phyloP scores from a whole-genome alignment of 1,140 invertebrate genomes.

The Pogonus chalceus region DNA sequence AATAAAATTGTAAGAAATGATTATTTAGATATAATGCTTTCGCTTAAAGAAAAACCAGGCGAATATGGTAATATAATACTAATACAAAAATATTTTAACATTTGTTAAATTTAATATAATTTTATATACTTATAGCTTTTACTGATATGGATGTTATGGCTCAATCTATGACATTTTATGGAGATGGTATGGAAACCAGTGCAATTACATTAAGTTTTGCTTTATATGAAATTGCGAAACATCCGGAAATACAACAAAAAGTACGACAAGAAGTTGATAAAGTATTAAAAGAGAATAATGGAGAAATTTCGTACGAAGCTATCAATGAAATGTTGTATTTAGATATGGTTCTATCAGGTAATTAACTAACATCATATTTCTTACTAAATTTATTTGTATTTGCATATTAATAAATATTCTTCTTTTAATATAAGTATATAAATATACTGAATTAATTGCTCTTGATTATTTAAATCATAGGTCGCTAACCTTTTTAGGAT shows the following conservation, averaged over 20 bases:
- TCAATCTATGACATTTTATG: slow-evolving; percentile 45
- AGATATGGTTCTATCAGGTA: slow-evolving; percentile 38
- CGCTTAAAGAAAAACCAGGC: not conserved
- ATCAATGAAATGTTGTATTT: slow-evolving; percentile 38
- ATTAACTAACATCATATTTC: slow-evolving; percentile 1
- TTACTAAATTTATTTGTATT: too few relatives aligned
- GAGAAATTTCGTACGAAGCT: slow-evolving; percentile 34
- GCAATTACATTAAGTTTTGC: slow-evolving; percentile 19
- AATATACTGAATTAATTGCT: too few relatives aligned
- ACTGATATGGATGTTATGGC: slow-evolving; percentile 50
- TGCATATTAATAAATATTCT: slow-evolving; percentile 26
- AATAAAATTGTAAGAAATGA: not conserved
- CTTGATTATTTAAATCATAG: too few relatives aligned
- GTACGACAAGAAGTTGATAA: slow-evolving; percentile 35
- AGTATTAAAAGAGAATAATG: slow-evolving; percentile 28
- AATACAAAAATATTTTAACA: too few relatives aligned
- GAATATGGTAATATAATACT: not conserved
- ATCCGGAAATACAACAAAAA: slow-evolving; percentile 38
- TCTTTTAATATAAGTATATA: too few relatives aligned
- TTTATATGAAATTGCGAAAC: slow-evolving; percentile 35
- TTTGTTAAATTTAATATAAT: too few relatives aligned
- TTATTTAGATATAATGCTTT: not conserved
- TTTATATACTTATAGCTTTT: slow-evolving; percentile 29
- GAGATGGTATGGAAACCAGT: slow-evolving; percentile 49
- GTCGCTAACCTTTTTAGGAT: too few relatives aligned